These are phyloP conservation scores for Ramphastos sulfuratus DNA, from an alignment of 2,113 vertebrate genomes.

Conservation along the genomic window DNA sequence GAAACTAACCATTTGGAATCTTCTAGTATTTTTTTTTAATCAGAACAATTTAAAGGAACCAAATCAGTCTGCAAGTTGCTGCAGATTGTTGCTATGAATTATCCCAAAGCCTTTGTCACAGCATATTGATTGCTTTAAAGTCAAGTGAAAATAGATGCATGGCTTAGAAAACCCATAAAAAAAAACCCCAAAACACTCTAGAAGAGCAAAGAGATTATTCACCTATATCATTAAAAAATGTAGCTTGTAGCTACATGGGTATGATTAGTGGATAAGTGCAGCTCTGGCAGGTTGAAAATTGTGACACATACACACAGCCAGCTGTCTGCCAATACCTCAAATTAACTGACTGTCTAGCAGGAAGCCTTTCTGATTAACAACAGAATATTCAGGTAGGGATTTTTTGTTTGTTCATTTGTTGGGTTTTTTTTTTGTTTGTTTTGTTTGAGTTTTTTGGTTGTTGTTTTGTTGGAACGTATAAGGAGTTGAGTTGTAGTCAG, in stretches of 20 bases:
- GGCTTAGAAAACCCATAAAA: constrained; percentile 43
- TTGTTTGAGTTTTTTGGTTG: background rate
- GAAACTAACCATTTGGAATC: background rate
- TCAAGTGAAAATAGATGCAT: constrained; percentile 62
- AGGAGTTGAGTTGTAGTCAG: background rate
- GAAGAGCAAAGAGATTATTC: constrained; percentile 50
- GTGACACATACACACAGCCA: background rate
- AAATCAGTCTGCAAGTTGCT: constrained; percentile 45
- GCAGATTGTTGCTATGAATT: constrained; percentile 58
- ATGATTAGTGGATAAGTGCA: constrained; percentile 44
- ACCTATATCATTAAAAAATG: constrained; percentile 32
- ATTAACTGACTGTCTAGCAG: constrained; percentile 39
- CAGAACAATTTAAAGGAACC: constrained; percentile 29
- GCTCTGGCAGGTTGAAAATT: constrained; percentile 47
- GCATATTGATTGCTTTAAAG: constrained; percentile 56
- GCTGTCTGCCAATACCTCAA: constrained; percentile 21
- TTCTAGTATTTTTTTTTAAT: constrained; percentile 30
- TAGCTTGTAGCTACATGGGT: constrained; percentile 19
- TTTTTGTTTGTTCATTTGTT: background rate
- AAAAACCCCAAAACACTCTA: background rate
- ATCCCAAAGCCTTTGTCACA: constrained; percentile 50
- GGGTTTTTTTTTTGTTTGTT: background rate
- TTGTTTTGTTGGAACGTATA: background rate
- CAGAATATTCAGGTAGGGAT: background rate
- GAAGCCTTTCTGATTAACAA: constrained; percentile 16